Conservation (phyloP, 2,797 vertebrate genomes). For the Eleutherodactylus coqui region DNA sequence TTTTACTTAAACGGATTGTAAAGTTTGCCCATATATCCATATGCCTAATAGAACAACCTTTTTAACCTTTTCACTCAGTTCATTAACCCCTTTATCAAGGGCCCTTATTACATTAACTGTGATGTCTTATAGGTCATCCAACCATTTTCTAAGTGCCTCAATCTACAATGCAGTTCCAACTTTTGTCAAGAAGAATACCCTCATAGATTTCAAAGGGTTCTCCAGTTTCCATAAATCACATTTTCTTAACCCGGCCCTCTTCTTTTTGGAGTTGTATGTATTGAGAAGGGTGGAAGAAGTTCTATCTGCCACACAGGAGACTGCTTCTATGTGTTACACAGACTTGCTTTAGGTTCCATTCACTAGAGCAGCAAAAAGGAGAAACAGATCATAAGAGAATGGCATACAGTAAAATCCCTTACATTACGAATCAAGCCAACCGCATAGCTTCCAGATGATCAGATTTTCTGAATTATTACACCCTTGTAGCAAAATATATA, state of each 20-base stretch:
- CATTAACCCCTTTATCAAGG: no score
- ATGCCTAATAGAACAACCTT: not conserved
- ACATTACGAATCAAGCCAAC: not conserved
- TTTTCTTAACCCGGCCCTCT: not conserved
- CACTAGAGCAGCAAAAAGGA: no score
- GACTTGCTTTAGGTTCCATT: not conserved
- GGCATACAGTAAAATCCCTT: not conserved
- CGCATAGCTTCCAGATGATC: not conserved
- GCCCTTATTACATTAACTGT: not conserved
- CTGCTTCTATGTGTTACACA: not conserved
- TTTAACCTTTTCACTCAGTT: not conserved
- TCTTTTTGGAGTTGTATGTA: not conserved
- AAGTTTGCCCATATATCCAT: not conserved
- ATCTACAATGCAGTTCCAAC: not conserved
- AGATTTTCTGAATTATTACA: not conserved
- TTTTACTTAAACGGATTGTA: not conserved
- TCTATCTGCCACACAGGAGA: not conserved
- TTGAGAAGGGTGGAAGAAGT: no score
- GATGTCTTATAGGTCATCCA: not conserved
- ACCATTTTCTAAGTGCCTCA: constrained; percentile 14
- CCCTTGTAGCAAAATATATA: no score
- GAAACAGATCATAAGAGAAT: no score
- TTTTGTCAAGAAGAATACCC: not conserved
- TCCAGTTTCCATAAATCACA: not conserved
- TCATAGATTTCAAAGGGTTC: not conserved